Base-by-base conservation (phyloP, 2,797 vertebrate genomes). In the Danionella dracula region DNA sequence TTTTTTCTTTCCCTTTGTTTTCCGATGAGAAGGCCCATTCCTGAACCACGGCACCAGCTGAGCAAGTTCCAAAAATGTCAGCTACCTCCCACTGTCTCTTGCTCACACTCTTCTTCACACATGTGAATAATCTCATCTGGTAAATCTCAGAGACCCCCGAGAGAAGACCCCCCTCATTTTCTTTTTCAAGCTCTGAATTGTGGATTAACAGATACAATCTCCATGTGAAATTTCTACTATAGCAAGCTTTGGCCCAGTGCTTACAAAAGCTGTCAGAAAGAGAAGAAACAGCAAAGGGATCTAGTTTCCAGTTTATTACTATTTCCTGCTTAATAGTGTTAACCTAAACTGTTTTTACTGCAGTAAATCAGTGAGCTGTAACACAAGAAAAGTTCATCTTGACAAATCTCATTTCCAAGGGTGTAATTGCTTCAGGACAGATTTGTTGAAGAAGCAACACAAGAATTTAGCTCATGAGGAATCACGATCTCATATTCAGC, bases 51-150 rank as follows among this genome's bases (percentile, higher is more conserved):
- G 17, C 45, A 20, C 37, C 9, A 55, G 34, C 37, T 42, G 34
- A 55, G 48, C 56, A 42, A 35, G 29, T 55, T 54, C 13, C 23
- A 9, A 60, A 42, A 55, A 40, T 50, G 42, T 44, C 61, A 10
- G 4, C 57, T 37, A 6, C 56, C 56, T 59, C 56, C 56, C 40
- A 59, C 58, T 49, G 42, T 45, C 57, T 45, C 16, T 17, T 48
- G 41, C 46, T 60, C 16, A 66, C 12, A 59, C 35, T 53, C 50
- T 31, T 54, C 51, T 53, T 68, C 19, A 48, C 29, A 44, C 46
- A 48, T 6, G 3, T 27, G 48, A 46, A 17, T 37, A 20, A n/a
- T 56, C 19, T 65, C 44, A 55, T 27, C 44, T 49, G 58, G 29
- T 34, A 49, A 38, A 49, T 59, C 40, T 17, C 44, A 27, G 0